A percentile compares a stretch with the other conserved stretches of the same genome.
Evolutionary conservation across 2,888 invertebrate genomes (phyloP).

Genomic region (Cenopis cana): DNA sequence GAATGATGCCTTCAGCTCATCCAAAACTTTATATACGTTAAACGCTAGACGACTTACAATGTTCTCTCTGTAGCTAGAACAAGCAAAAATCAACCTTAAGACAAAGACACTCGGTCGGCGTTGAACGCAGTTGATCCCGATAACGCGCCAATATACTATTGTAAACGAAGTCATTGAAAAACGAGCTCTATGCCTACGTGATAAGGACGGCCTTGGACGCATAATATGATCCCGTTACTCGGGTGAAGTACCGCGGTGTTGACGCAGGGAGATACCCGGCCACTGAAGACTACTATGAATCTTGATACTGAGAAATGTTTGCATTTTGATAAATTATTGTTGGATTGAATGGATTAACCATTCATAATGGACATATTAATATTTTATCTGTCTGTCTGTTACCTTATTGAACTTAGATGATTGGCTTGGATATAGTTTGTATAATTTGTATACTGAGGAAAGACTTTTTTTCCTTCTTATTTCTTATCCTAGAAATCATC

Average conservation of each 20-base stretch:
- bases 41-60: conserved; percentile 1
- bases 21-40: conserved; percentile 31
- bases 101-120: background rate
- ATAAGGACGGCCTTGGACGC: background rate
- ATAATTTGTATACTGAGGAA: no score
- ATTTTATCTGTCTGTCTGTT: no score
- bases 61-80: background rate
- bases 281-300: no score
- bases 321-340: conserved; percentile 15
- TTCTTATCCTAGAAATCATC: no score
- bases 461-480: no score
- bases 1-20: conserved; percentile 33
- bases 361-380: no score
- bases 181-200: background rate
- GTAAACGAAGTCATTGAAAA: background rate
- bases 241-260: conserved; percentile 32
- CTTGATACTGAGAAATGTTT: conserved; percentile 22
- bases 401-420: no score
- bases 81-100: conserved; percentile 16
- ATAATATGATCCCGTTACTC: conserved; percentile 20
- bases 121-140: conserved; percentile 16
- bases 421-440: no score
- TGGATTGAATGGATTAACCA: no score
- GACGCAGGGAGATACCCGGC: conserved; percentile 33
- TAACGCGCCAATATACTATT: background rate